A percentile compares a stretch with the other conserved stretches of the same genome.
Evolutionary conservation across 2,888 invertebrate species (phyloP).

Genomic region (Sturmia bella): DNA sequence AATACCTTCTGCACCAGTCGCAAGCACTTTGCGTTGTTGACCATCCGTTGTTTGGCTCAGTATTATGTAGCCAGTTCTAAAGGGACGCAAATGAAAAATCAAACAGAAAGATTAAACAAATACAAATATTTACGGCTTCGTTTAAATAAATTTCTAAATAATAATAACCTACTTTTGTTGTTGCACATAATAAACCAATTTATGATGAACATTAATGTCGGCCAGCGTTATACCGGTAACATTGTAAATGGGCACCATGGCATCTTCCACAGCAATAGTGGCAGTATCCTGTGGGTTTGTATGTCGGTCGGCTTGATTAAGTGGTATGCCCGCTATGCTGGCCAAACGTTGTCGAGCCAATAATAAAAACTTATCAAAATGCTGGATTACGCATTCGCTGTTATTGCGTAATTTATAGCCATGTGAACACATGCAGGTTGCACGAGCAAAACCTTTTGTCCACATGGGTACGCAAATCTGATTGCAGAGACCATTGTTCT

Average conservation of each 20-base stretch:
- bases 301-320: constrained; percentile 76
- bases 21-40: constrained; percentile 83
- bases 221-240: constrained; percentile 86
- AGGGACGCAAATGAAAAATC: background rate
- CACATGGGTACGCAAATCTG: constrained; percentile 89
- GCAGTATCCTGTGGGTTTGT: constrained; percentile 69
- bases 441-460: constrained; percentile 83
- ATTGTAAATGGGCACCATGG: constrained; percentile 87
- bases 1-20: constrained; percentile 84
- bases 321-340: constrained; percentile 86
- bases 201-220: constrained; percentile 86
- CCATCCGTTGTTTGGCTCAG: constrained; percentile 86
- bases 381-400: constrained; percentile 85
- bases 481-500: constrained; percentile 87
- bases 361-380: constrained; percentile 85
- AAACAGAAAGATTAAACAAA: background rate
- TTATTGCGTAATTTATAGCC: constrained; percentile 85
- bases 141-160: constrained; percentile 26
- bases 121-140: constrained; percentile 1
- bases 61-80: constrained; percentile 83
- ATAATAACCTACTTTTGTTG: constrained; percentile 61
- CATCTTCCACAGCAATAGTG: constrained; percentile 80
- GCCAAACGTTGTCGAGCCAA: constrained; percentile 86
- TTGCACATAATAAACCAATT: constrained; percentile 84
- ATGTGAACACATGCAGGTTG: constrained; percentile 88